phyloP scores from a whole-genome alignment of 1,140 invertebrate species.

The Zeugodacus cucurbitae region DNA sequence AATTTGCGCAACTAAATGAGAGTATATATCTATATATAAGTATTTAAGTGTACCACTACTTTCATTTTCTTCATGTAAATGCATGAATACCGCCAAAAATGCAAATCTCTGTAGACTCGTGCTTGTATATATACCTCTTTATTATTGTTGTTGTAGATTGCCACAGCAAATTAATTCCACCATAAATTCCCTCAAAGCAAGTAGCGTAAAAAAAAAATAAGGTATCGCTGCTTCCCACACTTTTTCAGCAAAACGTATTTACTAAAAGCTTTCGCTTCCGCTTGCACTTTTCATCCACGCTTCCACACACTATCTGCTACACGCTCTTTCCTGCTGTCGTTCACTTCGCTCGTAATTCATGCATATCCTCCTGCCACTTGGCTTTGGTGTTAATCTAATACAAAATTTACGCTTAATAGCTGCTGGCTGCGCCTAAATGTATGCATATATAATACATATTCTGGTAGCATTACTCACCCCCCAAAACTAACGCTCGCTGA shows the following conservation, averaged over 20 bases:
- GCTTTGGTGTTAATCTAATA: constrained; percentile 29
- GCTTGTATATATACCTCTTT: not conserved
- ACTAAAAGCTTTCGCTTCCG: not conserved
- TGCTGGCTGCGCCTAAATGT: not conserved
- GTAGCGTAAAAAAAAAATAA: not conserved
- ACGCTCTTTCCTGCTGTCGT: not conserved
- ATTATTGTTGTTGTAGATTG: not conserved
- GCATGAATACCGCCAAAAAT: not conserved
- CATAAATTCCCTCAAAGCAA: not conserved
- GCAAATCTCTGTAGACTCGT: not conserved
- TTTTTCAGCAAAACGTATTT: not conserved
- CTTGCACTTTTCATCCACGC: not conserved
- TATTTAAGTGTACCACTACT: not conserved
- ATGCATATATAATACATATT: not conserved
- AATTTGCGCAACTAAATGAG: not conserved
- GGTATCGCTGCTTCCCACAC: not conserved
- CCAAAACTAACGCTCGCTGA: no score
- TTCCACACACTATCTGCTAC: not conserved
- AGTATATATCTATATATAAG: not conserved
- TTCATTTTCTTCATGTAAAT: no score
- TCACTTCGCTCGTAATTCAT: not conserved
- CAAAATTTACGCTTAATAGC: constrained; percentile 37
- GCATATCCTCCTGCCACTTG: not conserved
- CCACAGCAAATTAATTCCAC: constrained; percentile 21
- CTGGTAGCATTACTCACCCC: not conserved